Percentiles rank a stretch among this genome's conserved stretches.
phyloP scores from a whole-genome alignment of 92 coral and sea anemone species.

The Isaurus tuberculatus region DNA sequence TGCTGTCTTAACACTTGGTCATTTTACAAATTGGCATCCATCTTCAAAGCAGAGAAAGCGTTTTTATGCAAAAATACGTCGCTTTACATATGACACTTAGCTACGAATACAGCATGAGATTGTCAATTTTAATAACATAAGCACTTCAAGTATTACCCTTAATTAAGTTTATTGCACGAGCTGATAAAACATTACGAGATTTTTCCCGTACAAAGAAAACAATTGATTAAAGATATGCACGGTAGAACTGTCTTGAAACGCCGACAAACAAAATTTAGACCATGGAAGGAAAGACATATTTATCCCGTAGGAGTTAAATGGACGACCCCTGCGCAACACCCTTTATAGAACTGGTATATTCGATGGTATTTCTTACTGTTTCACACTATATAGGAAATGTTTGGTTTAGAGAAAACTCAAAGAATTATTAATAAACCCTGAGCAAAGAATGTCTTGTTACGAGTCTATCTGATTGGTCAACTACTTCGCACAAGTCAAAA shows the following conservation, averaged over 20 bases:
- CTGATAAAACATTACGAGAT: constrained; percentile 74
- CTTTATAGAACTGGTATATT: constrained; percentile 63
- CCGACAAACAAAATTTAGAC: constrained; percentile 11
- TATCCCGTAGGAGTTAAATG: constrained; percentile 59
- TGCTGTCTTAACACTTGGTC: constrained; percentile 73
- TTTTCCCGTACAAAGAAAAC: constrained; percentile 68
- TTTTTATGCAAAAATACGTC: constrained; percentile 27
- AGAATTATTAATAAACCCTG: constrained; percentile 81
- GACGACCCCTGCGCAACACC: constrained; percentile 74
- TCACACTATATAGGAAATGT: constrained; percentile 85
- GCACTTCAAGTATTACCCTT: constrained; percentile 82
- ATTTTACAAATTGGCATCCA: constrained; percentile 81
- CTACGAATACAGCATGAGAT: constrained; percentile 80
- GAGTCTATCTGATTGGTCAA: constrained; percentile 78
- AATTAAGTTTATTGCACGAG: constrained; percentile 81
- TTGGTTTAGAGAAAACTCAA: constrained; percentile 79
- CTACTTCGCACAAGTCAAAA: constrained; percentile 73
- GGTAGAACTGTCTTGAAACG: constrained; percentile 46
- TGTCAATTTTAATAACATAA: constrained; percentile 82
- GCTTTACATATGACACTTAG: constrained; percentile 58
- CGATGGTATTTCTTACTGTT: constrained; percentile 77
- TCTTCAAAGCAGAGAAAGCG: constrained; percentile 40
- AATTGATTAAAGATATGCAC: constrained; percentile 60
- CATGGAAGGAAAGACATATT: constrained; percentile 47
- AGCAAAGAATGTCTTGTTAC: constrained; percentile 77